Evolutionary conservation across 1,140 invertebrate genomes (phyloP).

Genomic region (Geopemphigus sp.): DNA sequence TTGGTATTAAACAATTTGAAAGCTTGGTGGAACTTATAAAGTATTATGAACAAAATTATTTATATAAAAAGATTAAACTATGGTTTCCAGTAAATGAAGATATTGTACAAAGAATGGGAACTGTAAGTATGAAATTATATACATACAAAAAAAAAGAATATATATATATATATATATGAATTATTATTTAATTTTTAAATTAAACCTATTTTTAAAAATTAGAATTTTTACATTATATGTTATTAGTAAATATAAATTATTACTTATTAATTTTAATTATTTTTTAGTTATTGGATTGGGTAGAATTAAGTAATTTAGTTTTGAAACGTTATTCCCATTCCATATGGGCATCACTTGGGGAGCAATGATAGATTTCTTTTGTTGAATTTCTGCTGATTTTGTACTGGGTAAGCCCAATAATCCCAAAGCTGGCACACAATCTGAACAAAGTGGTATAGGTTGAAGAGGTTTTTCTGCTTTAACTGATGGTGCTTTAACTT

Average conservation of each 20-base stretch:
- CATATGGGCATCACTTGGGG: slow-evolving; percentile 37
- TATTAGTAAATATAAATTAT: neutral
- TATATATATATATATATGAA: neutral
- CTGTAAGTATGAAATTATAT: slow-evolving; percentile 26
- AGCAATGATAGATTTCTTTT: slow-evolving; percentile 22
- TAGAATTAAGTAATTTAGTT: slow-evolving; percentile 37
- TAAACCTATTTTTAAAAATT: slow-evolving; percentile 1
- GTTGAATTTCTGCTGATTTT: slow-evolving; percentile 1
- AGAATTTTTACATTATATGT: neutral
- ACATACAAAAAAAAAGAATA: neutral
- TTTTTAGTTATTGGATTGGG: slow-evolving; percentile 42
- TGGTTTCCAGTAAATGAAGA: slow-evolving; percentile 83
- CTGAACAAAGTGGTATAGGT: slow-evolving; percentile 46
- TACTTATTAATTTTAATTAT: neutral
- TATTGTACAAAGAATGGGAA: slow-evolving; percentile 60
- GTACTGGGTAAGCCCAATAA: slow-evolving; percentile 19
- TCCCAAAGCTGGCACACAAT: slow-evolving; percentile 32
- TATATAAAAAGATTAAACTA: slow-evolving; percentile 87
- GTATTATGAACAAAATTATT: slow-evolving; percentile 85
- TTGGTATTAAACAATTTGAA: slow-evolving; percentile 89
- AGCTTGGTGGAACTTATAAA: slow-evolving; percentile 87
- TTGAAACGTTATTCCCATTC: slow-evolving; percentile 28
- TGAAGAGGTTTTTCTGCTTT: slow-evolving; percentile 6
- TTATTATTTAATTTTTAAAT: slow-evolving; percentile 10
- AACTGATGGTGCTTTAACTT: neutral